Conservation (phyloP, 2,113 vertebrate genomes). For the Mesocricetus auratus region DNA sequence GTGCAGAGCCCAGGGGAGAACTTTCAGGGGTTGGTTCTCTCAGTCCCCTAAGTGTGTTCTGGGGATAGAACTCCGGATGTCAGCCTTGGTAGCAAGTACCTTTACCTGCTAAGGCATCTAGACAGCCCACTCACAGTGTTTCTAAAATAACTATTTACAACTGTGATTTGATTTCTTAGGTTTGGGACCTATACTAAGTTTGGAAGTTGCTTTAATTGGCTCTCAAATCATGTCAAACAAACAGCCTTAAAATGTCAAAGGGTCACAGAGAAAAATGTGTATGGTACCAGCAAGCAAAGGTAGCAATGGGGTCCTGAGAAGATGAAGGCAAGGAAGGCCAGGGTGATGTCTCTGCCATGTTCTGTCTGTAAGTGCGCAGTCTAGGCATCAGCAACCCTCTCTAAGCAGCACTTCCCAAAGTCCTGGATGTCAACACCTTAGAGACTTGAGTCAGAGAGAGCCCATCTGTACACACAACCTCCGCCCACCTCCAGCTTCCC, state of each 20-base stretch:
- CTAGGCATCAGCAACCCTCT: not conserved
- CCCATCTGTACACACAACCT: conserved; percentile 49
- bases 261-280: not conserved
- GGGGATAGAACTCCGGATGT: not conserved
- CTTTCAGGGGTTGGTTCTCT: not conserved
- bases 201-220: not conserved
- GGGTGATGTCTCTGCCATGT: not conserved
- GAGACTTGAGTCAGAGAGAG: conserved; percentile 62
- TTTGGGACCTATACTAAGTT: not conserved
- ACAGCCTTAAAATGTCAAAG: not conserved
- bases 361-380: not conserved
- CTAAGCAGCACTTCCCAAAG: conserved; percentile 56
- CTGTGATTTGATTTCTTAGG: not conserved
- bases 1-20: not conserved
- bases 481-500: conserved; percentile 55
- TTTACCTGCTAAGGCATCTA: not conserved
- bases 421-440: conserved; percentile 48
- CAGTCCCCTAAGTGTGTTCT: not conserved
- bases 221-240: not conserved
- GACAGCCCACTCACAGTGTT: not conserved
- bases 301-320: not conserved
- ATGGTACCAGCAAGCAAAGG: not conserved
- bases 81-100: not conserved
- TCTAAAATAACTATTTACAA: not conserved
- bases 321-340: not conserved